Conservation (phyloP, 2,888 invertebrate genomes). For the Ariolimax columbianus region DNA sequence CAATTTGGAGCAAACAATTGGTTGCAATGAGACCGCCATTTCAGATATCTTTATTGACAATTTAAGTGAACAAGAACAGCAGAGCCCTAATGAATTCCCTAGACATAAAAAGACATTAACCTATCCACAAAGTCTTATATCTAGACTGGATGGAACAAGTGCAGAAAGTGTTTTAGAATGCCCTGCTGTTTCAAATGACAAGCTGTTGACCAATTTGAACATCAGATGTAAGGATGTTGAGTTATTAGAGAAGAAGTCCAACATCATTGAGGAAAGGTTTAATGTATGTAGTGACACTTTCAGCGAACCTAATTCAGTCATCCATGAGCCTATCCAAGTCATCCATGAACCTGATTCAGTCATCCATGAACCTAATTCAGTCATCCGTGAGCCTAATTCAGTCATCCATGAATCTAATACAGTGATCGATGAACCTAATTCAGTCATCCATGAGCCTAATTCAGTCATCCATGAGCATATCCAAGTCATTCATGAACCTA, state of each 20-base stretch:
- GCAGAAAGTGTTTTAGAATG: neutral
- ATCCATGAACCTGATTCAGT: neutral
- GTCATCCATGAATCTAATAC: neutral
- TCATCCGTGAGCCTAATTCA: neutral
- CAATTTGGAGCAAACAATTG: neutral
- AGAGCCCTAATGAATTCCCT: neutral
- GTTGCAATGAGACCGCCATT: neutral
- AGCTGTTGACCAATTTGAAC: neutral
- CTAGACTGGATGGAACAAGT: neutral
- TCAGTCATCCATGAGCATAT: neutral
- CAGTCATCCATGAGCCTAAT: neutral
- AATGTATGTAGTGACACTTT: neutral
- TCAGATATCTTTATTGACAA: neutral
- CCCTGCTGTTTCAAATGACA: neutral
- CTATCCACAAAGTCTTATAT: neutral
- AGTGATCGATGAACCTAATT: neutral
- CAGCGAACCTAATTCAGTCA: neutral
- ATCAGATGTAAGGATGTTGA: neutral
- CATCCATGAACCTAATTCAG: neutral
- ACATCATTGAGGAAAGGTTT: neutral
- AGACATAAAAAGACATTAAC: neutral
- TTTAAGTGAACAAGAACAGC: neutral
- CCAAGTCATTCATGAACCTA: neutral
- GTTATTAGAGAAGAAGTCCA: neutral
- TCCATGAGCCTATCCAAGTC: neutral